Evolutionary conservation across 2,113 vertebrate genomes (phyloP).

Genomic region (Mohoua ochrocephala): DNA sequence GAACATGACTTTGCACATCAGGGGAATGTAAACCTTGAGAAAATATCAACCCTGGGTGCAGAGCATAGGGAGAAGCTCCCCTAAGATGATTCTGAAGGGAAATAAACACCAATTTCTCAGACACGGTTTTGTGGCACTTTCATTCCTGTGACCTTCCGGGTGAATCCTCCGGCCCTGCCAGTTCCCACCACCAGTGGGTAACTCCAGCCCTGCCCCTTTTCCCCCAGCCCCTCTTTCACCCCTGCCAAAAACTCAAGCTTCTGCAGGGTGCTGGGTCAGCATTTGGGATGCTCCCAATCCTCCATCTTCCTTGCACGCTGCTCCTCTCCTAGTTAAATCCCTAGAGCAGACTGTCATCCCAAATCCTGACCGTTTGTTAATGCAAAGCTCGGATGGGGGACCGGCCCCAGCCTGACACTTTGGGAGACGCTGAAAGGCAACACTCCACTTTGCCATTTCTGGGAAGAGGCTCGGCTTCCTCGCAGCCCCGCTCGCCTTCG

Average conservation of each 20-base stretch:
- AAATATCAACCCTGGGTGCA: not conserved
- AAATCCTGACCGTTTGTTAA: not conserved
- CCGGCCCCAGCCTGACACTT: not conserved
- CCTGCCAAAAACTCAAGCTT: not conserved
- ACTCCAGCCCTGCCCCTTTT: not conserved
- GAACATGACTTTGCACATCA: not conserved
- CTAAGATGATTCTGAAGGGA: not conserved
- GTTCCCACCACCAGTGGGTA: not conserved
- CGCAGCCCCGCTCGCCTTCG: not conserved
- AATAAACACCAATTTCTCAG: not conserved
- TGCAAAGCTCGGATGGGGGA: accelerated
- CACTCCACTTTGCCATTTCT: not conserved
- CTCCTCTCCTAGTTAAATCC: not conserved
- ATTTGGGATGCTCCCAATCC: not conserved
- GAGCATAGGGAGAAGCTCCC: not conserved
- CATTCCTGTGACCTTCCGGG: not conserved
- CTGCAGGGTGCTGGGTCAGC: not conserved
- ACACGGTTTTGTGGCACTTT: accelerated
- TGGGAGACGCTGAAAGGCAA: not conserved
- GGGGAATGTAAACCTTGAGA: not conserved
- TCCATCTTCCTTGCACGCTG: not conserved
- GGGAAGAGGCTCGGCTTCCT: not conserved
- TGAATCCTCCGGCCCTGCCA: not conserved
- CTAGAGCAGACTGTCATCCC: not conserved
- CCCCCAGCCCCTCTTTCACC: not conserved